Evolutionary conservation across 2,888 invertebrate species (phyloP), one percentile per base, ranked within the genome.

Genomic region (Terebella lapidaria): DNA sequence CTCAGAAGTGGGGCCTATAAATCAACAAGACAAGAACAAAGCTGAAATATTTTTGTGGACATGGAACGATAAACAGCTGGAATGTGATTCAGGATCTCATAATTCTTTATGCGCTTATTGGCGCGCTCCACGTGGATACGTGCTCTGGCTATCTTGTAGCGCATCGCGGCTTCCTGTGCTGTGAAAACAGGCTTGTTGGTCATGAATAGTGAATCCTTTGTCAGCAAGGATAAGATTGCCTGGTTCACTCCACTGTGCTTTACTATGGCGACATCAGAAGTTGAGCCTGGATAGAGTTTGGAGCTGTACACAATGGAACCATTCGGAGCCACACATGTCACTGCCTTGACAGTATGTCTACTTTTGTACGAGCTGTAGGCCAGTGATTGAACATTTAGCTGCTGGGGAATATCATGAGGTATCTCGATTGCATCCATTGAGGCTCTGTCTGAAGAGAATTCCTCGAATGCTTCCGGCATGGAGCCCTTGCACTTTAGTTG

Each of bases 51-150:
- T 22, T 46, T 56, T 24, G 56, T 46, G 2, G 56, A n/a, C 2
- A 56, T 4, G 2, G 45, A 18, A 27, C 56, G 42, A 27, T 56
- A 56, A 2, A 10, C 18, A 2, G 56, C 45, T 3, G 56, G 46
- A 25, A 56, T 56, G 22, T 56, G 56, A 25, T 4, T 25, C 5
- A 56, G 26, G 5, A 56, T 56, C 10, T 18, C 46, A 46, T 26
- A 46, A 35, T 56, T n/a, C n/a, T n/a, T n/a, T n/a, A n/a, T n/a
- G n/a, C n/a, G n/a, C n/a, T n/a, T n/a, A n/a, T n/a, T n/a, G 4
- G 56, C 56, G n/a, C 56, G 3, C 26, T 56, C 56, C 22, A 56
- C 46, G 24, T 56, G 56, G 24, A 56, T 56, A 5, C 56, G 56
- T 24, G 45, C 46, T 25, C 56, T 45, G n/a, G 56, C 56, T 27